Conservation (phyloP, 2,888 invertebrate genomes). For the Tethea ocularis region DNA sequence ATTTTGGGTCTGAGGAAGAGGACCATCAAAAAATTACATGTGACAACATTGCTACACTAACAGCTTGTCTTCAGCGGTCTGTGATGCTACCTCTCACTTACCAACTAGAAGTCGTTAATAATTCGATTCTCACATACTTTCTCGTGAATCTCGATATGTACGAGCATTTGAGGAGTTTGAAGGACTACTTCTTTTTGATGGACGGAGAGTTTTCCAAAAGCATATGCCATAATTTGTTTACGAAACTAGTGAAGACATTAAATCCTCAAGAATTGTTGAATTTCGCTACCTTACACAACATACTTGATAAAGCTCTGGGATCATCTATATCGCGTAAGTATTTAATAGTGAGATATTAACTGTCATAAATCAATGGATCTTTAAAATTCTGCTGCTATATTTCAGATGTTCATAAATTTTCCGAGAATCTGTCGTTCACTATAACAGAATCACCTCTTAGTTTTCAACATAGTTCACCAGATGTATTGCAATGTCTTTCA, state of each 20-base stretch:
- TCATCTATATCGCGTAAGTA: slow-evolving; percentile 85
- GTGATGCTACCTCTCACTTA: slow-evolving; percentile 87
- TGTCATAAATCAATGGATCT: neutral
- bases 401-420: slow-evolving; percentile 83
- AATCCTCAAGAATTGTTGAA: slow-evolving; percentile 88
- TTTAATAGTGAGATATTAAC: neutral
- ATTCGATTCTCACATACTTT: slow-evolving; percentile 88
- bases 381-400: slow-evolving; percentile 11
- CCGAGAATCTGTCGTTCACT: slow-evolving; percentile 85
- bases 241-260: slow-evolving; percentile 85
- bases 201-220: slow-evolving; percentile 91
- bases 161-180: slow-evolving; percentile 88
- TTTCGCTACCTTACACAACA: slow-evolving; percentile 86
- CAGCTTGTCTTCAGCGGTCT: slow-evolving; percentile 86
- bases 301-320: slow-evolving; percentile 87
- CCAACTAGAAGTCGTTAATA: slow-evolving; percentile 88
- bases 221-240: slow-evolving; percentile 88
- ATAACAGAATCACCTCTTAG: slow-evolving; percentile 84
- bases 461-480: slow-evolving; percentile 86
- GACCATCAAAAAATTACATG: slow-evolving; percentile 54
- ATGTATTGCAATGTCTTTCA: slow-evolving; percentile 87
- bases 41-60: slow-evolving; percentile 76
- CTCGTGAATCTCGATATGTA: slow-evolving; percentile 86
- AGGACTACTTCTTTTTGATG: slow-evolving; percentile 90
- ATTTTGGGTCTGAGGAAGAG: slow-evolving; percentile 50